These are phyloP conservation scores for Erpetoichthys calabaricus DNA, from an alignment of 2,797 vertebrate genomes.

Conservation along the genomic window DNA sequence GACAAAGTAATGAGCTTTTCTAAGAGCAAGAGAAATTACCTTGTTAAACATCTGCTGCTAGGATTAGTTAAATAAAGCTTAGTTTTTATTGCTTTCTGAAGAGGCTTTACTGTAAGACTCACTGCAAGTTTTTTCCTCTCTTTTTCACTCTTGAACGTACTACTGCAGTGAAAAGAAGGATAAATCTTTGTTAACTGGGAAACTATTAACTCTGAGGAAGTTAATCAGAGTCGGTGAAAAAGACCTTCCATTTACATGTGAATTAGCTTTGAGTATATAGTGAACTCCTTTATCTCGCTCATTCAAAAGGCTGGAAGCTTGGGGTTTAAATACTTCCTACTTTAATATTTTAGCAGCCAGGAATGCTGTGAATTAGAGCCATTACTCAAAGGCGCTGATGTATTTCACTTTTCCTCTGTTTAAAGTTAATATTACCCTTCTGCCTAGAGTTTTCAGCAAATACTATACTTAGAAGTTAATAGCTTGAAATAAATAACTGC, in stretches of 20 bases:
- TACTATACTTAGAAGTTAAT: too few species aligned
- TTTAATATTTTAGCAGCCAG: constrained; percentile 30
- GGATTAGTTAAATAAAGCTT: constrained; percentile 59
- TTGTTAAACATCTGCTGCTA: constrained; percentile 22
- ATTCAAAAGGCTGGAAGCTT: constrained; percentile 59
- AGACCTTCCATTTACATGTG: constrained; percentile 83
- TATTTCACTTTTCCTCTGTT: too few species aligned
- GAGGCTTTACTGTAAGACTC: constrained; percentile 74
- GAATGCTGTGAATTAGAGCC: constrained; percentile 17
- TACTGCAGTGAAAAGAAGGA: constrained; percentile 50
- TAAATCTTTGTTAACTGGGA: constrained; percentile 81
- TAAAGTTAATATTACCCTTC: too few species aligned
- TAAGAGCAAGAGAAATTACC: constrained; percentile 13
- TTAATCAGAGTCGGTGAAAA: constrained; percentile 93
- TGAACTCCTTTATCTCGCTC: constrained; percentile 69
- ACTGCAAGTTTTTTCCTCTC: constrained; percentile 54
- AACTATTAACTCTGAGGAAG: constrained; percentile 97
- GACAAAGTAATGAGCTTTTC: too few species aligned
- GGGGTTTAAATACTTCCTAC: constrained; percentile 73
- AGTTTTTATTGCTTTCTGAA: constrained; percentile 72
- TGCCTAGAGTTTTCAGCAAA: too few species aligned
- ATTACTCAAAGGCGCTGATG: constrained; percentile 1
- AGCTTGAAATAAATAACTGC: too few species aligned
- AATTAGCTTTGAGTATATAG: constrained; percentile 65
- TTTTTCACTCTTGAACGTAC: constrained; percentile 23